Percentiles rank a stretch among this genome's conserved stretches.
Evolutionary conservation across 2,797 vertebrate genomes (phyloP).

Genomic region (Enoplosus armatus): DNA sequence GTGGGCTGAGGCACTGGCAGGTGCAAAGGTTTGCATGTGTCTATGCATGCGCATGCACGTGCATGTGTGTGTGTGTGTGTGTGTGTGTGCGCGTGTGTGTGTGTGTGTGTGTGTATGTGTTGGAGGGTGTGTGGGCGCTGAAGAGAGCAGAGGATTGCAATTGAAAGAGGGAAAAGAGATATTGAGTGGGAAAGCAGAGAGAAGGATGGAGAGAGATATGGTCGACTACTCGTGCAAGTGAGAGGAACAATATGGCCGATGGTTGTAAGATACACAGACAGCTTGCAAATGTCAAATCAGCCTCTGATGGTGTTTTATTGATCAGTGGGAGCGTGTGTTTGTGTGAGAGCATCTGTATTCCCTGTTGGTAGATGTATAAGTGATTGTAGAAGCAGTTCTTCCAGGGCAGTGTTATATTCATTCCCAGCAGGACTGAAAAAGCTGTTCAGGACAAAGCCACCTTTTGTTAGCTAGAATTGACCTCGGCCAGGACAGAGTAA

Average conservation of each 20-base stretch:
- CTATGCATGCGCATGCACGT: neutral
- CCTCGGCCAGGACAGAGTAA: constrained; percentile 30
- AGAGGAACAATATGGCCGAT: constrained; percentile 60
- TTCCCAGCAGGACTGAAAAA: constrained; percentile 8
- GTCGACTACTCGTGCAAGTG: constrained; percentile 41
- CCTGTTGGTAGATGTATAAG: constrained; percentile 3
- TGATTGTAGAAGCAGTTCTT: constrained; percentile 15
- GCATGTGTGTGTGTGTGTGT: constrained; percentile 10
- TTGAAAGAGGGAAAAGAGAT: constrained; percentile 59
- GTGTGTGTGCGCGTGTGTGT: constrained; percentile 7
- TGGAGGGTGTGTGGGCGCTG: constrained; percentile 62
- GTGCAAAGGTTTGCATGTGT: constrained; percentile 64
- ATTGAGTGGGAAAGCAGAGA: constrained; percentile 64
- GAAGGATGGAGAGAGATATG: constrained; percentile 49
- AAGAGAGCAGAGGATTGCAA: constrained; percentile 67
- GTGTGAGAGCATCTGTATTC: constrained; percentile 43
- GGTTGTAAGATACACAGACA: constrained; percentile 47
- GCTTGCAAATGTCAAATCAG: constrained; percentile 45
- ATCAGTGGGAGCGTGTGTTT: constrained; percentile 39
- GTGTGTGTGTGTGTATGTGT: constrained; percentile 20
- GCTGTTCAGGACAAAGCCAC: constrained; percentile 10
- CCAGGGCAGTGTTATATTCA: constrained; percentile 4
- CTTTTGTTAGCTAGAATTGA: constrained; percentile 33
- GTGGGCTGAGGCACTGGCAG: constrained; percentile 75
- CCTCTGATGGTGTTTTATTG: constrained; percentile 46